phyloP scores from a whole-genome alignment of 2,888 invertebrate species.

The Strigamia maritima region DNA sequence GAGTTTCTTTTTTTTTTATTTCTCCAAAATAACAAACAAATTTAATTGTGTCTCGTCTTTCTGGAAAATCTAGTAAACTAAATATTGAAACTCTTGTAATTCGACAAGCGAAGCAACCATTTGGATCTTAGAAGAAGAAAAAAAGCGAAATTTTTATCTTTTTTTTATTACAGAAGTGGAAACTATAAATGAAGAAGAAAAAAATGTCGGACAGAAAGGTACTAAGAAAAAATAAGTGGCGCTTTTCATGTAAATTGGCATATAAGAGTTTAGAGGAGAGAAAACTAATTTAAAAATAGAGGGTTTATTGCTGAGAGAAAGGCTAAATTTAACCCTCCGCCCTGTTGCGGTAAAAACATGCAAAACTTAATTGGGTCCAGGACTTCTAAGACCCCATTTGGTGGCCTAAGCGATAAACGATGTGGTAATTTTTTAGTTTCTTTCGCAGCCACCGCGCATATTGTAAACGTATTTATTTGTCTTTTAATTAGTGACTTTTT shows the following conservation, averaged over 20 bases:
- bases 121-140: too few species aligned
- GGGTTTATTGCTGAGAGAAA: not conserved
- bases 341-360: not conserved
- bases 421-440: not conserved
- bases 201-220: not conserved
- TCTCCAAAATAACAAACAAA: too few species aligned
- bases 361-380: not conserved
- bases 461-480: not conserved
- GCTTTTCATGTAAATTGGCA: not conserved
- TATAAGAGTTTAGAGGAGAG: not conserved
- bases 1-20: too few species aligned
- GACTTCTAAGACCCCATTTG: not conserved
- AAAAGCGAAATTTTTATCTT: too few species aligned
- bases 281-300: not conserved
- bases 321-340: not conserved
- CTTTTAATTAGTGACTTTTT: slow-evolving; percentile 4
- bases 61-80: too few species aligned
- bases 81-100: too few species aligned
- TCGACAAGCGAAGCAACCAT: too few species aligned
- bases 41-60: too few species aligned
- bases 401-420: not conserved
- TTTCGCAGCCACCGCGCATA: not conserved
- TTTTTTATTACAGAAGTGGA: not conserved
- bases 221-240: not conserved
- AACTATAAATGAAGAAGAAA: not conserved